These are phyloP conservation scores for Aspiorhynchus laticeps DNA, from an alignment of 2,113 vertebrate genomes.

Conservation along the genomic window DNA sequence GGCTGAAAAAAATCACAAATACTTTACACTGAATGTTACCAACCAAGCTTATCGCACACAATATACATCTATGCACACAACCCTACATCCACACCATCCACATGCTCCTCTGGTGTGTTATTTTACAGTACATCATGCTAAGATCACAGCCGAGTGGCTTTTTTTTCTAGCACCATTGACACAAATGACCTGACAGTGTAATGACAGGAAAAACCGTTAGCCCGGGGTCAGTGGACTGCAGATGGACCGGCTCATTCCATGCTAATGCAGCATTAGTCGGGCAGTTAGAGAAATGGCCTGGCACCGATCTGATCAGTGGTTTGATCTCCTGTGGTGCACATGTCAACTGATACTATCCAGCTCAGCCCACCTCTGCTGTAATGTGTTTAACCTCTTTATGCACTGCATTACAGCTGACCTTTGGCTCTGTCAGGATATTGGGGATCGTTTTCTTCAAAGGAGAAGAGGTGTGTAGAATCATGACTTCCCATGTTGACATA, in stretches of 20 bases:
- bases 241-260: slow-evolving; percentile 17
- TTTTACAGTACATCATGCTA: slow-evolving; percentile 20
- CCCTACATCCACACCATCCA: background rate
- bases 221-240: slow-evolving; percentile 31
- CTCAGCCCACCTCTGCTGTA: background rate
- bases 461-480: background rate
- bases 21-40: background rate
- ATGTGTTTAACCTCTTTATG: slow-evolving; percentile 31
- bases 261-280: slow-evolving; percentile 26
- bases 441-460: background rate
- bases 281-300: slow-evolving; percentile 20
- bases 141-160: slow-evolving; percentile 1
- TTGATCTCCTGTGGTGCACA: slow-evolving; percentile 22
- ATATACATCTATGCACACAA: background rate
- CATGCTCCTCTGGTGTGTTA: background rate
- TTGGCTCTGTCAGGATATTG: background rate
- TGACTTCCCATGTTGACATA: background rate
- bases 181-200: slow-evolving; percentile 34
- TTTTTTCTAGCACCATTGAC: slow-evolving; percentile 8
- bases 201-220: slow-evolving; percentile 31
- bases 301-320: slow-evolving; percentile 26
- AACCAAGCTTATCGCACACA: background rate
- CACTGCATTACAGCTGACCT: slow-evolving; percentile 16
- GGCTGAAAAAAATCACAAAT: background rate
- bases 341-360: slow-evolving; percentile 35